phyloP scores from a whole-genome alignment of 2,113 vertebrate species.

The Vanacampus margaritifer region DNA sequence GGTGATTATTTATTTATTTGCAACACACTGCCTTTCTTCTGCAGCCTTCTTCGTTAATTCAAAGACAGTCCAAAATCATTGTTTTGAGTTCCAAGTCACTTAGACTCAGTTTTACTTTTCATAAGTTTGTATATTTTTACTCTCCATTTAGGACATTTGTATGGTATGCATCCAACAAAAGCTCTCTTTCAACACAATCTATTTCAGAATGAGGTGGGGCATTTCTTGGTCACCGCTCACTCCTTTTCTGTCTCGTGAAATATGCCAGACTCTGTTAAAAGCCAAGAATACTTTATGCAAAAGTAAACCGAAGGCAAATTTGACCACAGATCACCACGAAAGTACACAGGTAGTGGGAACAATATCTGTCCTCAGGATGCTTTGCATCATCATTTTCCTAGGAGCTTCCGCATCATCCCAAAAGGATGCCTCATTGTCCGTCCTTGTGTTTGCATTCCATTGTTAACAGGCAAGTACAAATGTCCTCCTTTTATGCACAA shows the following conservation, averaged over 20 bases:
- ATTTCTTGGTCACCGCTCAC: constrained; percentile 45
- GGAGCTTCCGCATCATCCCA: constrained; percentile 59
- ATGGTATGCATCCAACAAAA: constrained; percentile 23
- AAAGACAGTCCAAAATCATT: neutral
- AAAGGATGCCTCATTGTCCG: constrained; percentile 64
- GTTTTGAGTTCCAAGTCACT: neutral
- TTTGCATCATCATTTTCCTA: constrained; percentile 79
- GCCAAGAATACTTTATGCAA: constrained; percentile 61
- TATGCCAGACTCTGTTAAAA: constrained; percentile 65
- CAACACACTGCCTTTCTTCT: neutral
- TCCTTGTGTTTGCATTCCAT: constrained; percentile 66
- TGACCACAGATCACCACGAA: constrained; percentile 63
- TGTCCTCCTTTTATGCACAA: constrained; percentile 61
- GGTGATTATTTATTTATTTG: neutral
- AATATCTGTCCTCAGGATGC: constrained; percentile 45
- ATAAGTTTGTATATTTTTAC: neutral
- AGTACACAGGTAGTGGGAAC: constrained; percentile 58
- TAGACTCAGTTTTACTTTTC: neutral
- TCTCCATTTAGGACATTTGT: neutral
- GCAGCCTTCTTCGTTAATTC: neutral
- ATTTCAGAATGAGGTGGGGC: constrained; percentile 54
- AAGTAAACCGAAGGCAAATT: constrained; percentile 58
- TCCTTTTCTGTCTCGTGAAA: constrained; percentile 67
- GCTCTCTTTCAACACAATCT: constrained; percentile 27
- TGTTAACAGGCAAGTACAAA: constrained; percentile 67